phyloP scores from a whole-genome alignment of 2,797 vertebrate species.

The Acanthiza pusilla region DNA sequence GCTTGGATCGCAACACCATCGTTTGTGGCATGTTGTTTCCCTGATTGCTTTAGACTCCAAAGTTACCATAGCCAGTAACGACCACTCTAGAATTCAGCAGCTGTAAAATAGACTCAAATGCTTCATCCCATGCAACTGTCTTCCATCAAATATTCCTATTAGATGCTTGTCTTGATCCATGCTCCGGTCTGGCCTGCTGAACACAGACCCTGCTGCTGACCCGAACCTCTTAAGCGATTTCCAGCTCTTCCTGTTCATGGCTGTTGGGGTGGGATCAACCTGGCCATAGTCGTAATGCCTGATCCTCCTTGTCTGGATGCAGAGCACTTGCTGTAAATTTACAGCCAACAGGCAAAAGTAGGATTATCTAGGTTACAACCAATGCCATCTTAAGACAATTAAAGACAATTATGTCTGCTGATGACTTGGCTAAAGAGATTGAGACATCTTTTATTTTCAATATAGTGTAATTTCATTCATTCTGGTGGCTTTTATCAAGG shows the following conservation, averaged over 20 bases:
- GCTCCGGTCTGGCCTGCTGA: not conserved
- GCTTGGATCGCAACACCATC: accelerated
- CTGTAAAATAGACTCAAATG: not conserved
- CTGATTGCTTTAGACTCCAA: not conserved
- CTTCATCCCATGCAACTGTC: not conserved
- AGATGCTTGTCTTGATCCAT: not conserved
- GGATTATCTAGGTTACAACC: not conserved
- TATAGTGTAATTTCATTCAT: not conserved
- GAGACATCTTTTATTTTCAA: not conserved
- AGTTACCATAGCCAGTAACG: not conserved
- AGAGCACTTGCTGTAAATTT: not conserved
- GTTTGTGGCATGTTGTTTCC: not conserved
- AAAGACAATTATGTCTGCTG: not conserved
- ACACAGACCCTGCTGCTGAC: not conserved
- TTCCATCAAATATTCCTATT: not conserved
- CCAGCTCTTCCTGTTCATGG: not conserved
- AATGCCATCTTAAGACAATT: not conserved
- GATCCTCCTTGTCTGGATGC: not conserved
- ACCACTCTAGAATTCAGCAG: not conserved
- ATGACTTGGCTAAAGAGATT: not conserved
- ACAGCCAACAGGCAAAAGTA: not conserved
- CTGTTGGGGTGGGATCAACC: not conserved
- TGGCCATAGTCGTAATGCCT: not conserved
- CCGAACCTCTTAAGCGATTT: not conserved
- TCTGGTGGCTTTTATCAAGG: not conserved